Conservation (phyloP, 2,797 vertebrate genomes). For the Enteromius viviparus region DNA sequence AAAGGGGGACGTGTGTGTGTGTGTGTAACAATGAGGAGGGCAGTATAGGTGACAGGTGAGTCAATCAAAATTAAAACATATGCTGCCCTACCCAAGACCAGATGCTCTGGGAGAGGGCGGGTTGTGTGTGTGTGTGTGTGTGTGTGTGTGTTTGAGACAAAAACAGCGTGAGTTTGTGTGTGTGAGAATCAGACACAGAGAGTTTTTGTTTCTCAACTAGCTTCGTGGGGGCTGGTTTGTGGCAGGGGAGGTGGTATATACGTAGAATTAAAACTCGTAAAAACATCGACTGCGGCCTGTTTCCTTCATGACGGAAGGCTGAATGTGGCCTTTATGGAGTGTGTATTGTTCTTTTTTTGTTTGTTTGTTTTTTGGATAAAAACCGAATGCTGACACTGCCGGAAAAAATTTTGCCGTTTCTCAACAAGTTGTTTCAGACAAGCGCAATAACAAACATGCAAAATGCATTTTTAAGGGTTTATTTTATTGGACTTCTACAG, state of each 20-base stretch:
- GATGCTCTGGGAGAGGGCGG: conserved; percentile 43
- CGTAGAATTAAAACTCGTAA: conserved; percentile 51
- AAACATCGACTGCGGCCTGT: conserved; percentile 41
- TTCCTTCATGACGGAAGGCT: conserved; percentile 24
- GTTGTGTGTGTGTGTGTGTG: neutral
- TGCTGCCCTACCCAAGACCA: conserved; percentile 54
- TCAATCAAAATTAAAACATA: conserved; percentile 58
- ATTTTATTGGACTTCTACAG: neutral
- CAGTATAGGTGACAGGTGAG: conserved; percentile 56
- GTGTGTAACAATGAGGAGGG: conserved; percentile 32
- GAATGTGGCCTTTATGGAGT: conserved; percentile 12
- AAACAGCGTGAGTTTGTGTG: conserved; percentile 37
- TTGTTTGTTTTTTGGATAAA: conserved; percentile 4
- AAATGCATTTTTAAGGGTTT: neutral
- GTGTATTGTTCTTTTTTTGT: conserved; percentile 13
- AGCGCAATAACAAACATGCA: neutral
- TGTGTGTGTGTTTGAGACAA: conserved; percentile 25
- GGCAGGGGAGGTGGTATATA: conserved; percentile 38
- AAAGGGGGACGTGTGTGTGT: conserved; percentile 33
- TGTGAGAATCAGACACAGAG: conserved; percentile 28
- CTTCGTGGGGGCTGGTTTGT: conserved; percentile 42
- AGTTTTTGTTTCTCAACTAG: conserved; percentile 47
- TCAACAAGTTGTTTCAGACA: neutral
- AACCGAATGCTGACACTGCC: neutral
- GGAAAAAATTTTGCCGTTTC: neutral